Base-by-base conservation (phyloP, 1,140 invertebrate genomes). In the Dreissena polymorpha region DNA sequence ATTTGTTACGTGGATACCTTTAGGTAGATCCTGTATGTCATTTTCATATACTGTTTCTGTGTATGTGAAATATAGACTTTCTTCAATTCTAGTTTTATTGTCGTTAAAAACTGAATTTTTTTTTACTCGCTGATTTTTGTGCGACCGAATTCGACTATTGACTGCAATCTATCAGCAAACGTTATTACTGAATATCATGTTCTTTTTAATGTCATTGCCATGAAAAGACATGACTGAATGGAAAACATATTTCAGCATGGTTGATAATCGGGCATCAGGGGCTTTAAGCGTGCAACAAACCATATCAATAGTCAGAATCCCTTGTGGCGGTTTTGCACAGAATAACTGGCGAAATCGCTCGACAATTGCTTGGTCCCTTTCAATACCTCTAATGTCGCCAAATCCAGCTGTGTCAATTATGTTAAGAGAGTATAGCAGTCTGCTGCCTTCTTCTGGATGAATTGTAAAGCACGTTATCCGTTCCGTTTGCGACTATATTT, bases 151-250 rank as follows among this genome's bases (percentile, higher is more conserved):
- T 71, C 55, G 6, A 84, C 21, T 21, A 71, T 16, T 27, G 55
- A 18, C 8, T 51, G 68, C 21, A 84, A 57, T 53, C 21, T 63
- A 27, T 88, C 87, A 23, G 84, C 69, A 77, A 88, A 88, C 14
- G 87, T 86, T 25, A 81, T 68, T 18, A 88, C 7, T 0, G 70
- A 16, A 67, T 70, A 86, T n/a, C 16, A 88, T 86, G 27, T 88
- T 88, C 18, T 87, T 60, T 50, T 53, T 68, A 21, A 88, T 85
- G 72, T 88, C 85, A 67, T 85, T 70, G 18, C 85, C 85, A 81
- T 88, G 88, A 3, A 88, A 16, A 0, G 87, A 83, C 57, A 86
- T 29, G 27, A 88, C 82, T 13, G 76, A n/a, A 29, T 86, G 10
- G 27, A 84, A 88, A 18, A 86, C 75, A 53, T 88, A 88, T 18